Evolutionary conservation across 2,888 invertebrate species (phyloP).

Genomic region (Physocephala rufipes): DNA sequence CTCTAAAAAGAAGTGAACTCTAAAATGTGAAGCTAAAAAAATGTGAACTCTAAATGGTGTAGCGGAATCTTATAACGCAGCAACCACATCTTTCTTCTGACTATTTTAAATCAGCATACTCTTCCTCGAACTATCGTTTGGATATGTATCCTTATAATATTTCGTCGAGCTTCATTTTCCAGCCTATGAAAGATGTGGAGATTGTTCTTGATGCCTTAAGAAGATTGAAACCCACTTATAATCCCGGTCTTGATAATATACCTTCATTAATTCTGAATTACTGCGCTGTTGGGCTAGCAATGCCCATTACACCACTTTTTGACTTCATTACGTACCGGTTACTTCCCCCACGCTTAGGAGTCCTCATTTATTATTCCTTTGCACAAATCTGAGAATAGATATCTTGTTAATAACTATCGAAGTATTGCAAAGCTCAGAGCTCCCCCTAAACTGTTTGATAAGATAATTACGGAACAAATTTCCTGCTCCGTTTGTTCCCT

Average conservation of each 20-base stretch:
- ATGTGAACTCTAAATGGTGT: neutral
- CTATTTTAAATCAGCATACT: neutral
- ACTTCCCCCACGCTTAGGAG: neutral
- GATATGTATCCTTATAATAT: too few species aligned
- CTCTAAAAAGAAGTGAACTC: conserved; percentile 12
- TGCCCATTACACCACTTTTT: neutral
- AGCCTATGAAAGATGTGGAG: neutral
- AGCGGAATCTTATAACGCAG: neutral
- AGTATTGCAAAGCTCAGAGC: neutral
- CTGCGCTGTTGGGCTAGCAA: neutral
- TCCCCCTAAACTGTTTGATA: neutral
- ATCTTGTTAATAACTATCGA: neutral
- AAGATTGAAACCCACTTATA: neutral
- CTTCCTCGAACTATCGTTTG: neutral
- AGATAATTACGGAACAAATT: neutral
- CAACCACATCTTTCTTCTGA: neutral
- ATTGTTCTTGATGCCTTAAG: neutral
- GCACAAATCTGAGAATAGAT: neutral
- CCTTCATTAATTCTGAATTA: neutral
- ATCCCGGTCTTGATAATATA: neutral
- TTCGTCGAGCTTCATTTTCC: neutral
- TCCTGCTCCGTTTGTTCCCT: neutral
- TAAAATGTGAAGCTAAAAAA: neutral
- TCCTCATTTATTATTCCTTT: neutral
- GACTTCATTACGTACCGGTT: neutral